These are phyloP conservation scores for Mionectes macconnelli DNA, from an alignment of 2,113 vertebrate species.

Conservation along the genomic window DNA sequence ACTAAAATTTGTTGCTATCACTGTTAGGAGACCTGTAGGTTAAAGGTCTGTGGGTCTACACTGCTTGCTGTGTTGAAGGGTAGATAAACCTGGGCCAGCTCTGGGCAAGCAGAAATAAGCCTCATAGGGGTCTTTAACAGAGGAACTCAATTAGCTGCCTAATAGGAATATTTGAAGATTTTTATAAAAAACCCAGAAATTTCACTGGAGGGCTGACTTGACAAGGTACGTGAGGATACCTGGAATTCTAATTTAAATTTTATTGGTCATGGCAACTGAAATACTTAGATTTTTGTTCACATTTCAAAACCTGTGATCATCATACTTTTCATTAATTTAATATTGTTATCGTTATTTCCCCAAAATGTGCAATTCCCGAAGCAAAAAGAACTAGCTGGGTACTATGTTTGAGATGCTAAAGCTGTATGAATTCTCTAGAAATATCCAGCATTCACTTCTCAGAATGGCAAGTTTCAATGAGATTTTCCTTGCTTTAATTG, in stretches of 20 bases:
- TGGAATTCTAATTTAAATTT: not conserved
- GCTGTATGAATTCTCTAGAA: not conserved
- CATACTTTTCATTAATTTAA: not conserved
- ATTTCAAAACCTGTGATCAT: not conserved
- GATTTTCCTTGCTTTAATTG: constrained; percentile 63
- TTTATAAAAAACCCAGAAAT: not conserved
- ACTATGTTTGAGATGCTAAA: not conserved
- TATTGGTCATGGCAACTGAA: not conserved
- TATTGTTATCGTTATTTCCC: not conserved
- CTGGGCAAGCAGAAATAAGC: not conserved
- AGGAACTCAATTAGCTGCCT: not conserved
- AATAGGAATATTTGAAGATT: not conserved
- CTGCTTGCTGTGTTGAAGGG: not conserved
- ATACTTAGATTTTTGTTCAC: not conserved
- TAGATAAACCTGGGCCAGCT: not conserved
- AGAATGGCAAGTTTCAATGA: constrained; percentile 39
- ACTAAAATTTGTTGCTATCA: not conserved
- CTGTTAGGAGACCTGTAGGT: not conserved
- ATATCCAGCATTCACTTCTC: not conserved
- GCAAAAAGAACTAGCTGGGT: not conserved
- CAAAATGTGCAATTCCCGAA: not conserved
- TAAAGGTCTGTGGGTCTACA: not conserved
- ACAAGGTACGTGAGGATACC: not conserved
- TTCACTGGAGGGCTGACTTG: not conserved
- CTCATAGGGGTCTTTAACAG: not conserved